A percentile compares a stretch with the other conserved stretches of the same genome.
These are phyloP conservation scores for Speoplatyrhinus poulsoni DNA, from an alignment of 2,113 vertebrate genomes.

Conservation along the genomic window DNA sequence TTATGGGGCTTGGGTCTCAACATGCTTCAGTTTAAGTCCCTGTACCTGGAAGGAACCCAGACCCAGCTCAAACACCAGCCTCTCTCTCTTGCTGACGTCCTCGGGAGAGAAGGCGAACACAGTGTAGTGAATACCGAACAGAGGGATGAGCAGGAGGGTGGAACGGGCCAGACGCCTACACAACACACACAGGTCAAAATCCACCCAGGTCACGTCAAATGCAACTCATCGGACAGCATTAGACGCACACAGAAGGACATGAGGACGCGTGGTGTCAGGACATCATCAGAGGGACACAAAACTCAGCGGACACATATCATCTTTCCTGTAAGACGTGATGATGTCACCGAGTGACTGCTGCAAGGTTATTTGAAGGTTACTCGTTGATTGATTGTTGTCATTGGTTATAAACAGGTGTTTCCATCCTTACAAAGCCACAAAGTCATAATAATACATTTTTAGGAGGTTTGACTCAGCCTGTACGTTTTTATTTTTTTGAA, in stretches of 20 bases:
- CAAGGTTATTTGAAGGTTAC: background rate
- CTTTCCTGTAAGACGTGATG: background rate
- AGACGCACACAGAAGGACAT: background rate
- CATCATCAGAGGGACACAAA: constrained; percentile 2
- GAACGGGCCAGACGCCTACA: constrained; percentile 91
- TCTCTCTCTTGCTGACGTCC: constrained; percentile 92
- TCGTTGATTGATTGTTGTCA: background rate
- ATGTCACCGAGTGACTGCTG: constrained; percentile 2
- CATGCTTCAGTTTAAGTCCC: too few species aligned
- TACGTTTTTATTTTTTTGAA: background rate
- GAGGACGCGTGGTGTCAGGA: background rate
- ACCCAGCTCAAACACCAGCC: constrained; percentile 95
- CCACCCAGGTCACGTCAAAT: background rate
- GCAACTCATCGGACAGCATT: too few species aligned
- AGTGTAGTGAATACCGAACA: constrained; percentile 98
- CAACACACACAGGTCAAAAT: constrained; percentile 48
- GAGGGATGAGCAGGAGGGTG: constrained; percentile 93
- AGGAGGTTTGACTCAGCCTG: background rate
- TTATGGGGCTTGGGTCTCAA: too few species aligned
- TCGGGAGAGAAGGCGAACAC: constrained; percentile 98
- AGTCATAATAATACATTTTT: background rate
- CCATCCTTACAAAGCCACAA: too few species aligned
- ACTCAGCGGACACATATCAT: constrained; percentile 11
- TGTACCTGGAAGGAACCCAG: constrained; percentile 96
- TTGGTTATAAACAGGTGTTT: background rate